Conservation (phyloP, 64 coral and sea anemone genomes). For the Dendrophyllia cribrosa region DNA sequence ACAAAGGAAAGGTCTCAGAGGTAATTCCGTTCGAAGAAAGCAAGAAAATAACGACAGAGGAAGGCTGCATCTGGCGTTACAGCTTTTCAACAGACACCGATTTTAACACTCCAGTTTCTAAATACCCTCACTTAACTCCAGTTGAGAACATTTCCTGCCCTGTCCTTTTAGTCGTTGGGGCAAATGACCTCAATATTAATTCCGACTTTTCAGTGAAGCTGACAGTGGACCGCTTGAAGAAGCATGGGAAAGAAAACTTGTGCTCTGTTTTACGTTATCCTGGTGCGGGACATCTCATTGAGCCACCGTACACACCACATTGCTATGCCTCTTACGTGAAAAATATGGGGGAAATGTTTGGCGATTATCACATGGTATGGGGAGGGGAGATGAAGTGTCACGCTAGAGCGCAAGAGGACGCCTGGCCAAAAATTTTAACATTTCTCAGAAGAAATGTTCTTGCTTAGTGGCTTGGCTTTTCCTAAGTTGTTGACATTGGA, state of each 20-base stretch:
- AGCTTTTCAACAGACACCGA: not conserved
- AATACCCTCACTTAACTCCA: constrained; percentile 26
- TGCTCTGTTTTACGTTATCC: constrained; percentile 53
- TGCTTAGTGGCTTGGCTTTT: too few species aligned
- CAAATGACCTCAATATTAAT: constrained; percentile 40
- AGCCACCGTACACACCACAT: constrained; percentile 51
- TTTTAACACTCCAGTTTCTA: not conserved
- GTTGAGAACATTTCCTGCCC: constrained; percentile 66
- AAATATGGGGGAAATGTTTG: not conserved
- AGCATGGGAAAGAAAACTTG: constrained; percentile 49
- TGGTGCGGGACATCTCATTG: constrained; percentile 76
- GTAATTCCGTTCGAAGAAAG: not conserved
- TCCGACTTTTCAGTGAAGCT: constrained; percentile 18
- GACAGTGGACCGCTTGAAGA: constrained; percentile 52
- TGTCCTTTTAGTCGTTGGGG: constrained; percentile 60
- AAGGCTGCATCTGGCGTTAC: not conserved
- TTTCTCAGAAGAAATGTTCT: not conserved
- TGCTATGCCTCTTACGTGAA: constrained; percentile 28
- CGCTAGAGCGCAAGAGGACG: constrained; percentile 43
- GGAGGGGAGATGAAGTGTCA: constrained; percentile 56
- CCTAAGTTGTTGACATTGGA: too few species aligned
- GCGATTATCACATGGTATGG: constrained; percentile 26
- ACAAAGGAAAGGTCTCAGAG: constrained; percentile 12
- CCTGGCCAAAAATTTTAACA: constrained; percentile 37
- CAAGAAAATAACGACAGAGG: not conserved